A percentile compares a stretch with the other conserved stretches of the same genome.
Conservation (phyloP, 2,888 invertebrate species). For the Cataglyphis rosenhaueri region DNA sequence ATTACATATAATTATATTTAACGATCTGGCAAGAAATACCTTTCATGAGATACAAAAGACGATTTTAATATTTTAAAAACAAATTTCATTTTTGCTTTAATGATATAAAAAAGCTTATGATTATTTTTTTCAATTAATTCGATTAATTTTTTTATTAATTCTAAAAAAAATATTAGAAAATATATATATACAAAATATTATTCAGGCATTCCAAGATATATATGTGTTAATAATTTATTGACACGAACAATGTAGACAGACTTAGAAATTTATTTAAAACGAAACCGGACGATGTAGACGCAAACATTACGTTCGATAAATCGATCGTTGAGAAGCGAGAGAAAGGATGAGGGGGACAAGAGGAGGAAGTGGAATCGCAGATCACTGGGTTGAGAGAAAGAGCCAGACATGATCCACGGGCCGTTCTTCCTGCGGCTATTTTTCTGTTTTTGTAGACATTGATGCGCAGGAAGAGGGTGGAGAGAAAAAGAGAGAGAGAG, state of each 20-base stretch:
- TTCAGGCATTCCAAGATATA: neutral
- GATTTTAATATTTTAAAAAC: neutral
- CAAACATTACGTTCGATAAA: slow-evolving; percentile 19
- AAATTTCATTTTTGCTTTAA: too few species aligned
- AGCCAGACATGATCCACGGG: slow-evolving; percentile 50
- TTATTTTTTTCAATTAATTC: neutral
- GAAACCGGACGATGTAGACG: slow-evolving; percentile 1
- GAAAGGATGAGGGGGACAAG: slow-evolving; percentile 41
- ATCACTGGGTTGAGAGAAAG: slow-evolving; percentile 68
- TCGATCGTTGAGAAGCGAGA: slow-evolving; percentile 10
- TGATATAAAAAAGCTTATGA: too few species aligned
- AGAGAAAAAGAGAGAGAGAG: slow-evolving; percentile 39
- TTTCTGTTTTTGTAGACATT: slow-evolving; percentile 40
- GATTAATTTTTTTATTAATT: neutral
- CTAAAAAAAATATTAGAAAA: neutral
- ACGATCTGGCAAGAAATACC: too few species aligned
- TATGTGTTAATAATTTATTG: neutral
- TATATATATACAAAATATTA: neutral
- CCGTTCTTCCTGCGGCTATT: slow-evolving; percentile 48
- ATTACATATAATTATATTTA: neutral
- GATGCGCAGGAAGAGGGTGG: neutral
- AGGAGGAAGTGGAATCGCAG: slow-evolving; percentile 67
- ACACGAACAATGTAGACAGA: neutral
- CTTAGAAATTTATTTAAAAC: neutral
- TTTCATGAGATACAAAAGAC: neutral